These are phyloP conservation scores for Anolis carolinensis DNA, from an alignment of 2,113 vertebrate genomes.

Conservation along the genomic window DNA sequence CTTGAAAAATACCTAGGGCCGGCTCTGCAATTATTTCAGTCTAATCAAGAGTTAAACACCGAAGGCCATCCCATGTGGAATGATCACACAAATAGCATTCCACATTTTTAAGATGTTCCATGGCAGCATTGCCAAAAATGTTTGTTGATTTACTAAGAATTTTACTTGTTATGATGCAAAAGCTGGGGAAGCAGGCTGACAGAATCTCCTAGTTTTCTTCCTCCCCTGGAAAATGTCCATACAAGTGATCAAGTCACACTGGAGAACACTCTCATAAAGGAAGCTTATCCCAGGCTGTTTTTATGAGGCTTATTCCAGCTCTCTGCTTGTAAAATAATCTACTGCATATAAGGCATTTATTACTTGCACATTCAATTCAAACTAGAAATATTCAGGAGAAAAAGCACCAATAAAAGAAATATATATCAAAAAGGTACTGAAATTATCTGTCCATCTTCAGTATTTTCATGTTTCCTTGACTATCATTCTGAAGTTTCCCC, in stretches of 20 bases:
- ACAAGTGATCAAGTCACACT: neutral
- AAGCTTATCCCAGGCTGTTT: neutral
- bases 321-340: neutral
- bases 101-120: neutral
- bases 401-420: too few species aligned
- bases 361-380: neutral
- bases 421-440: too few species aligned
- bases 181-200: neutral
- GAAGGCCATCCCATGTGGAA: neutral
- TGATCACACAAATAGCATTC: neutral
- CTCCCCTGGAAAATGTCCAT: neutral
- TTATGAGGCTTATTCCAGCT: neutral
- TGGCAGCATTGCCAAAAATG: neutral
- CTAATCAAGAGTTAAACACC: neutral
- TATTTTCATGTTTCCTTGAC: neutral
- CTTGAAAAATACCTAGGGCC: too few species aligned
- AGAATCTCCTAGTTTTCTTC: too few species aligned
- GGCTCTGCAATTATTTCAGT: too few species aligned
- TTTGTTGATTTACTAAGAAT: neutral
- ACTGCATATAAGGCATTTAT: neutral
- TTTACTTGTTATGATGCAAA: neutral
- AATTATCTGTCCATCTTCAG: neutral
- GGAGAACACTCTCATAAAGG: neutral
- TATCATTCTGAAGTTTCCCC: neutral
- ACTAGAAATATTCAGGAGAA: neutral